Evolutionary conservation across 2,888 invertebrate species (phyloP).

Genomic region (Rhagophthalmus giganteus): DNA sequence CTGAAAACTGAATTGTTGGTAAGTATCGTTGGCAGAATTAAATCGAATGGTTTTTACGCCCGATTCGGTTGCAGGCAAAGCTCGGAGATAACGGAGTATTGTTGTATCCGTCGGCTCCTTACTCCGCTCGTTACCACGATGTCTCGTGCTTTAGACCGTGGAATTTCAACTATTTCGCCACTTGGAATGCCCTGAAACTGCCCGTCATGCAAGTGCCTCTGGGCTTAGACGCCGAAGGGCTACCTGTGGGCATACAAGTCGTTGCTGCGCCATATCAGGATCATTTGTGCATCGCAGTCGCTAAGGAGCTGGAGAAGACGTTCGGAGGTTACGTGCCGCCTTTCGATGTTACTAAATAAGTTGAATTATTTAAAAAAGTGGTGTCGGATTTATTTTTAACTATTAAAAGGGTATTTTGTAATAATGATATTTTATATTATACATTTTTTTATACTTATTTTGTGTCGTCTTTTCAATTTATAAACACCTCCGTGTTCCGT

Average conservation of each 20-base stretch:
- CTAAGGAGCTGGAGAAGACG: slow-evolving; percentile 66
- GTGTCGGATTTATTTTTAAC: no score
- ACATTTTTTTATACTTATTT: no score
- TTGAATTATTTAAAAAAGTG: not conserved
- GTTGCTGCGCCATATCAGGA: slow-evolving; percentile 72
- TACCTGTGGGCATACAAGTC: slow-evolving; percentile 83
- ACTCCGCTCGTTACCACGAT: slow-evolving; percentile 80
- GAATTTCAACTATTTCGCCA: slow-evolving; percentile 83
- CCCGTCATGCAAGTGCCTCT: slow-evolving; percentile 86
- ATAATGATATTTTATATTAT: no score
- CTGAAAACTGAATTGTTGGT: slow-evolving; percentile 66
- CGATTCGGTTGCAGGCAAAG: slow-evolving; percentile 57
- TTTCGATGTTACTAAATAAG: slow-evolving; percentile 45
- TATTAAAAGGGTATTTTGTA: no score
- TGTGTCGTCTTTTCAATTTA: no score
- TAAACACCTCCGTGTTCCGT: no score
- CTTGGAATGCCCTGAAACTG: slow-evolving; percentile 82
- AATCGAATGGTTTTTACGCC: not conserved
- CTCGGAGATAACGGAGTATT: slow-evolving; percentile 80
- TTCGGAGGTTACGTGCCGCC: slow-evolving; percentile 75
- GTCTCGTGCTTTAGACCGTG: slow-evolving; percentile 74
- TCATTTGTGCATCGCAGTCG: slow-evolving; percentile 73
- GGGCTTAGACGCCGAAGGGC: slow-evolving; percentile 68
- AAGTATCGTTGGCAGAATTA: slow-evolving; percentile 42
- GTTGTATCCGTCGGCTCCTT: slow-evolving; percentile 80